Evolutionary conservation across 2,113 vertebrate genomes (phyloP), one percentile per base, ranked within the genome.

Genomic region (Lagopus leucura): DNA sequence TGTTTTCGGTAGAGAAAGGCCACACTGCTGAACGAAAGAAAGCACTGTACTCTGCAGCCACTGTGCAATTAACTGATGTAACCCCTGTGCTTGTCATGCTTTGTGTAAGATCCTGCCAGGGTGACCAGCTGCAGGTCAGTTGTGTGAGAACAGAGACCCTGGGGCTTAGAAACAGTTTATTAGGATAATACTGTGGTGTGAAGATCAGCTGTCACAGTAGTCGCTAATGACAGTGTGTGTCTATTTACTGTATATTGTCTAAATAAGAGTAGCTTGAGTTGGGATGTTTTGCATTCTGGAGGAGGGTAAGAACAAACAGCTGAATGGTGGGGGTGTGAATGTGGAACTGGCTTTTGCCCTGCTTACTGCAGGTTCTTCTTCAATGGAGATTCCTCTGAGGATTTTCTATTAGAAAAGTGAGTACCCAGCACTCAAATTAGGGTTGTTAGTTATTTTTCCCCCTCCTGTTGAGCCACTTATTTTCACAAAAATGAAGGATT

Each of bases 31-130:
- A 70, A 85, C 54, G 77, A 87, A 95, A 91, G 74, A 76, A 79
- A 89, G 32, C 57, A 76, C 6, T 0, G 71, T 86, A 67, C 94
- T 94, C 95, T 92, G 63, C 90, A 93, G 80, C 50, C 47, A 18
- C 81, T 84, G 2, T 92, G 70, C 90, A 96, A 94, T 96, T 96
- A 96, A 95, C 86, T 94, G 84, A 47, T 75, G 65, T 94, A 95
- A 96, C 96, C 96, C 82, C 86, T 85, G 69, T 71, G 75, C 92
- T 93, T 2, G 1, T 90, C 92, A 70, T 89, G 80, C 74, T 92
- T 93, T 95, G 86, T 95, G 2, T 61, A 71, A 85, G 92, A 93
- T 89, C 78, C 61, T 63, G 74, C 88, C 27, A 54, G 27, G 52
- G 91, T 97, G 95, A 91, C 60, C 75, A 88, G 86, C 82, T 90